phyloP scores from a whole-genome alignment of 2,888 invertebrate species.

The Agrotis segetum region DNA sequence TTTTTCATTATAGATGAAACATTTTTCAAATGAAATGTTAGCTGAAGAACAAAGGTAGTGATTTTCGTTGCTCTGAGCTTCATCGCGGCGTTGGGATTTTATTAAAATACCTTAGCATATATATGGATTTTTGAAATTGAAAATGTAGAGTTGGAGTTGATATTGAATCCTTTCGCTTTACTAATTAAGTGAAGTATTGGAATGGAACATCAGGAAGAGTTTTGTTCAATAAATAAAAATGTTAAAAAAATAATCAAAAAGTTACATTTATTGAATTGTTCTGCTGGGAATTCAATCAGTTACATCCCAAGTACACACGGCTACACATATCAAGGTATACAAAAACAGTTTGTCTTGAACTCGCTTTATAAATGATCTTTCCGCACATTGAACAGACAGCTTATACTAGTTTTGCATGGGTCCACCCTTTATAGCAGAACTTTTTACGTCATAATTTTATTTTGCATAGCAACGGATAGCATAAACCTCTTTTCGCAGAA shows the following conservation, averaged over 20 bases:
- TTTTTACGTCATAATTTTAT: no score
- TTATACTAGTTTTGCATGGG: no score
- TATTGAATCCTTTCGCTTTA: constrained; percentile 25
- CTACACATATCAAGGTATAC: no score
- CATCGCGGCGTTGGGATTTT: constrained; percentile 31
- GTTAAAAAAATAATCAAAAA: no score
- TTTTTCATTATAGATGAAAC: constrained; percentile 50
- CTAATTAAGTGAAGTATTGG: constrained; percentile 10
- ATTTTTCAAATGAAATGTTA: constrained; percentile 47
- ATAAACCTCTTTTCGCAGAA: no score
- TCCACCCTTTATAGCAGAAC: no score
- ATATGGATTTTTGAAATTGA: constrained; percentile 39
- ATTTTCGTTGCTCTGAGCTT: constrained; percentile 21
- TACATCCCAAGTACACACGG: background rate
- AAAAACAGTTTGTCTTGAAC: no score
- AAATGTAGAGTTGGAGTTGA: constrained; percentile 27
- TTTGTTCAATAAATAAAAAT: background rate
- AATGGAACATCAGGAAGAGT: background rate
- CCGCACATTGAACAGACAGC: no score
- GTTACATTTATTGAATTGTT: background rate
- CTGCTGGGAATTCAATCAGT: no score
- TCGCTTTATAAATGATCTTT: no score
- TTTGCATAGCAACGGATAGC: no score
- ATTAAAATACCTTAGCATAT: constrained; percentile 57
- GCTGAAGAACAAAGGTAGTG: constrained; percentile 30